phyloP scores from a whole-genome alignment of 2,113 vertebrate genomes.

The Falcunculus frontatus region DNA sequence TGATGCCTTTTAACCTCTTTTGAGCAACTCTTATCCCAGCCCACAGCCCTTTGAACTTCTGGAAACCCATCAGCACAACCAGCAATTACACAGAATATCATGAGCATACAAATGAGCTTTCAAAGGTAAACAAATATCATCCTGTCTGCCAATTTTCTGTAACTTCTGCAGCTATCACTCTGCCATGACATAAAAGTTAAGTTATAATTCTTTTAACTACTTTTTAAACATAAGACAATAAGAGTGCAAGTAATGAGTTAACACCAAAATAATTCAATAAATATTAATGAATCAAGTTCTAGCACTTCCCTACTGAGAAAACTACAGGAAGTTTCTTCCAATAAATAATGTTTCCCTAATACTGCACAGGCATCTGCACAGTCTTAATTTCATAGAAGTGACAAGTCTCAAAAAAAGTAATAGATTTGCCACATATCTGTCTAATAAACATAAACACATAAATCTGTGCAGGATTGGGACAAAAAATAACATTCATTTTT shows the following conservation, averaged over 20 bases:
- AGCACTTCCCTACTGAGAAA: neutral
- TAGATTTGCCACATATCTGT: neutral
- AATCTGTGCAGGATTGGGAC: neutral
- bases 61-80: neutral
- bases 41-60: constrained; percentile 1
- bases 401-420: neutral
- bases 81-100: neutral
- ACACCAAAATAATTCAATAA: neutral
- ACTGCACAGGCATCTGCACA: neutral
- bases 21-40: neutral
- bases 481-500: neutral
- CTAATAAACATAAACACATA: neutral
- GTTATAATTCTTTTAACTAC: neutral
- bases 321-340: neutral
- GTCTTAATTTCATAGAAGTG: neutral
- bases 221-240: neutral
- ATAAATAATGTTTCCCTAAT: neutral
- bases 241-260: neutral
- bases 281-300: neutral
- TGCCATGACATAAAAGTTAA: neutral
- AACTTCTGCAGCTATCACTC: neutral
- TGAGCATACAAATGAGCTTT: neutral
- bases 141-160: neutral
- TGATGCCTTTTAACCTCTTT: neutral
- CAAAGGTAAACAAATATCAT: neutral